Evolutionary conservation across 2,888 invertebrate genomes (phyloP).

Genomic region (Lasius platythorax): DNA sequence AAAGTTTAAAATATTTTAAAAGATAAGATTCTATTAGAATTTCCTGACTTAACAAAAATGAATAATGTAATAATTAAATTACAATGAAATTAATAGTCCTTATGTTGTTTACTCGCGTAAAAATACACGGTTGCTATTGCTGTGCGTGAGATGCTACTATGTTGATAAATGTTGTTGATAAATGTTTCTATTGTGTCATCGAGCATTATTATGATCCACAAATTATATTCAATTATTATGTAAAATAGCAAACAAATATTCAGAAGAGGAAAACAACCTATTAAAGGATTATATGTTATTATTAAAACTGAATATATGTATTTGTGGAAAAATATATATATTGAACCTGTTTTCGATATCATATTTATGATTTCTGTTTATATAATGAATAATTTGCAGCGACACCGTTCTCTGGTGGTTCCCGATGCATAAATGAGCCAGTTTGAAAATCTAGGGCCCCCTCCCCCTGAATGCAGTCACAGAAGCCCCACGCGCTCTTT

Average conservation of each 20-base stretch:
- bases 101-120: too few species aligned
- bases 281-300: background rate
- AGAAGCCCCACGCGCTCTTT: constrained; percentile 63
- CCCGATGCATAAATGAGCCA: background rate
- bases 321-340: background rate
- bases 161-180: too few species aligned
- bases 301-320: background rate
- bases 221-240: background rate
- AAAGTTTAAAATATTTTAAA: background rate
- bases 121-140: too few species aligned
- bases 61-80: too few species aligned
- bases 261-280: background rate
- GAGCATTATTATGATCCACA: background rate
- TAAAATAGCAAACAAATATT: background rate
- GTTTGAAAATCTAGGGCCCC: background rate
- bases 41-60: too few species aligned
- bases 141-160: too few species aligned
- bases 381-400: background rate
- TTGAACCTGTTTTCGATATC: background rate
- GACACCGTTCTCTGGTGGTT: background rate
- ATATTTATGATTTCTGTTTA: background rate
- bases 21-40: too few species aligned
- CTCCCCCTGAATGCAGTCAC: background rate
- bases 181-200: too few species aligned
- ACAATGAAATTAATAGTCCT: too few species aligned